Evolutionary conservation across 2,888 invertebrate species (phyloP).

Genomic region (Seira musarum): DNA sequence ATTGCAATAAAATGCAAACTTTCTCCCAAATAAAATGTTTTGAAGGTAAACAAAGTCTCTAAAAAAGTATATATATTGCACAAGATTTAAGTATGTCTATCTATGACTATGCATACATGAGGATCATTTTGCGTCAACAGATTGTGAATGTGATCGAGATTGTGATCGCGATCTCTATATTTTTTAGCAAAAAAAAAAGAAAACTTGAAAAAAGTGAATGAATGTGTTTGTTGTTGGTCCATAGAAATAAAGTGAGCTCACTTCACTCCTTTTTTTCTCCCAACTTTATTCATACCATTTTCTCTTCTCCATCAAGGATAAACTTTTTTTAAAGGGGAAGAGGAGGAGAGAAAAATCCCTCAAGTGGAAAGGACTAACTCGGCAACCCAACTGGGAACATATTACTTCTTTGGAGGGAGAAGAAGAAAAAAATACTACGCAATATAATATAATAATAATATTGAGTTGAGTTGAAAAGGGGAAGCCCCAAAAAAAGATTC

Average conservation of each 20-base stretch:
- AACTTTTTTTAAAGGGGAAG: conserved; percentile 30
- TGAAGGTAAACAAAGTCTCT: not conserved
- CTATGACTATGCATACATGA: not conserved
- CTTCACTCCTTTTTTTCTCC: conserved; percentile 11
- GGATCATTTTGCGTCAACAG: conserved; percentile 9
- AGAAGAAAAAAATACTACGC: not conserved
- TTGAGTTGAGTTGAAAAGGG: not conserved
- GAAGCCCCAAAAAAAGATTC: not conserved
- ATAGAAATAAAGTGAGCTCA: conserved; percentile 2
- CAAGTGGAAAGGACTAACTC: conserved; percentile 44
- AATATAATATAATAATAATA: not conserved
- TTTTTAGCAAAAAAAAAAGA: conserved; percentile 36
- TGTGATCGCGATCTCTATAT: no score
- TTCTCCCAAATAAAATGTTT: conserved; percentile 2
- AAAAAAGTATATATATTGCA: not conserved
- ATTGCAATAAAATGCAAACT: conserved; percentile 43
- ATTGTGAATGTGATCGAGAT: no score
- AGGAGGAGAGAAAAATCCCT: conserved; percentile 44
- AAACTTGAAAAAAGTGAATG: conserved; percentile 21
- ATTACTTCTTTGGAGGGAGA: not conserved
- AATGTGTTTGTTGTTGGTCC: conserved; percentile 46
- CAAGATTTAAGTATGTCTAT: no score
- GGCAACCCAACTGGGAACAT: not conserved
- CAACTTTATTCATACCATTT: conserved; percentile 43
- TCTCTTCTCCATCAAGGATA: conserved; percentile 25